These are phyloP conservation scores for Drosophila lini DNA, from an alignment of 1,140 invertebrate genomes.

Conservation along the genomic window DNA sequence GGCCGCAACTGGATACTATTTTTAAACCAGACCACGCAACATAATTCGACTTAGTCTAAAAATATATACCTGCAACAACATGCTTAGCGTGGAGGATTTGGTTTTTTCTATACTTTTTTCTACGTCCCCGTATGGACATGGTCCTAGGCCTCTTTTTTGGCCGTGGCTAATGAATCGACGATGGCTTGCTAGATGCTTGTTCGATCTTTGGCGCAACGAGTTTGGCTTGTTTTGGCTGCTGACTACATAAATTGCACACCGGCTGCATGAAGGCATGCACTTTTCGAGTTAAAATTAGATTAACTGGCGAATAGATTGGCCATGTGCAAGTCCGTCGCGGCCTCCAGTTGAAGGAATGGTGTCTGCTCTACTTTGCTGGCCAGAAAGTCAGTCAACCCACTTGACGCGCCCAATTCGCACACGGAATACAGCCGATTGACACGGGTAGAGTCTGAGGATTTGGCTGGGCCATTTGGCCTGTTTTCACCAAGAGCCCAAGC, in stretches of 20 bases:
- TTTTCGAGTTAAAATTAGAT: slow-evolving; percentile 77
- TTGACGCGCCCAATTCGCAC: slow-evolving; percentile 6
- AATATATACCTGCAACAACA: slow-evolving; percentile 60
- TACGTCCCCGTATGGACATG: slow-evolving; percentile 42
- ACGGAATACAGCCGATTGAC: slow-evolving; percentile 46
- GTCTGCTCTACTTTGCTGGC: slow-evolving; percentile 29
- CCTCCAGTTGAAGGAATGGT: slow-evolving; percentile 15
- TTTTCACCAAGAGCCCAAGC: slow-evolving; percentile 54
- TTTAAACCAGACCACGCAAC: slow-evolving; percentile 64
- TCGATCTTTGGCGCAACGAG: slow-evolving; percentile 61
- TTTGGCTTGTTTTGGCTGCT: slow-evolving; percentile 63
- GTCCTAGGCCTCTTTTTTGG: slow-evolving; percentile 53
- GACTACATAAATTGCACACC: slow-evolving; percentile 32
- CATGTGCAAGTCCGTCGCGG: slow-evolving; percentile 12
- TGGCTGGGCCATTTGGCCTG: slow-evolving; percentile 15
- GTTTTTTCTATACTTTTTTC: slow-evolving; percentile 63
- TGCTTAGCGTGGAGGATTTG: slow-evolving; percentile 20
- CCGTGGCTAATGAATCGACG: slow-evolving; percentile 67
- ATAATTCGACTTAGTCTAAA: slow-evolving; percentile 70
- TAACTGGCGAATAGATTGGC: slow-evolving; percentile 50
- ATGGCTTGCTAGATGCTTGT: slow-evolving; percentile 32
- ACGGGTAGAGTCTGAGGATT: slow-evolving; percentile 9
- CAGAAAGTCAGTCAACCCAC: slow-evolving; percentile 13
- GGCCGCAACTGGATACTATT: slow-evolving; percentile 50
- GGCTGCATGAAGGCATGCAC: slow-evolving; percentile 44